Evolutionary conservation across 2,888 invertebrate species (phyloP).

Genomic region (Gastrophysa polygoni): DNA sequence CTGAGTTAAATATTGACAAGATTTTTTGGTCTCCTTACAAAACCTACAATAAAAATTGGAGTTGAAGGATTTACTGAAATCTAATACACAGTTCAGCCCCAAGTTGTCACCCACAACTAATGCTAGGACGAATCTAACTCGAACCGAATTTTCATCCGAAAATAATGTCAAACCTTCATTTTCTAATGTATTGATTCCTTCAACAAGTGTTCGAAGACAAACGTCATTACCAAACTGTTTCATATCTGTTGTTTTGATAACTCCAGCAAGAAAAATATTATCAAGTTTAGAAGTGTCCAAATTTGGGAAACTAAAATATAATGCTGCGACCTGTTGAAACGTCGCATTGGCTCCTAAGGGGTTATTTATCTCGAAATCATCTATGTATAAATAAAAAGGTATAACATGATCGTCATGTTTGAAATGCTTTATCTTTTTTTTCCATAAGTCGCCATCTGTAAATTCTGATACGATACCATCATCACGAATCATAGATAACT

Average conservation of each 20-base stretch:
- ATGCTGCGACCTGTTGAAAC: slow-evolving; percentile 39
- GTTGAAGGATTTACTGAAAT: slow-evolving; percentile 34
- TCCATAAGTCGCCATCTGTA: slow-evolving; percentile 39
- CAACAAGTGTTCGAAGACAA: slow-evolving; percentile 17
- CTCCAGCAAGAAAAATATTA: slow-evolving; percentile 34
- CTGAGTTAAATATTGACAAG: slow-evolving; percentile 9
- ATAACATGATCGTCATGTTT: slow-evolving; percentile 36
- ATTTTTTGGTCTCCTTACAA: slow-evolving; percentile 28
- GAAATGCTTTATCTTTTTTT: slow-evolving; percentile 30
- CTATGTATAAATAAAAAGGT: slow-evolving; percentile 37
- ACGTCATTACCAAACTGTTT: slow-evolving; percentile 28
- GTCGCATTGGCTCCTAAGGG: slow-evolving; percentile 38
- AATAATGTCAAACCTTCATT: slow-evolving; percentile 26
- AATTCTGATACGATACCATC: slow-evolving; percentile 30
- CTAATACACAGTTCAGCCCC: slow-evolving; percentile 34
- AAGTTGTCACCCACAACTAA: slow-evolving; percentile 37
- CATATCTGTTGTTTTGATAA: slow-evolving; percentile 34
- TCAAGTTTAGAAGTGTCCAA: slow-evolving; percentile 35
- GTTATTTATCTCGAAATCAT: slow-evolving; percentile 44
- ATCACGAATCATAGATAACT: slow-evolving; percentile 4
- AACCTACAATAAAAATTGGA: slow-evolving; percentile 33
- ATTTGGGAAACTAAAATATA: slow-evolving; percentile 40
- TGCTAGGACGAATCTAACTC: slow-evolving; percentile 34
- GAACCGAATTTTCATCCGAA: slow-evolving; percentile 1
- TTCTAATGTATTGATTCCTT: slow-evolving; percentile 32